Evolutionary conservation across 1,140 invertebrate genomes (phyloP), one percentile per base, ranked within the genome.

Genomic region (Leptinotarsa lineolata): DNA sequence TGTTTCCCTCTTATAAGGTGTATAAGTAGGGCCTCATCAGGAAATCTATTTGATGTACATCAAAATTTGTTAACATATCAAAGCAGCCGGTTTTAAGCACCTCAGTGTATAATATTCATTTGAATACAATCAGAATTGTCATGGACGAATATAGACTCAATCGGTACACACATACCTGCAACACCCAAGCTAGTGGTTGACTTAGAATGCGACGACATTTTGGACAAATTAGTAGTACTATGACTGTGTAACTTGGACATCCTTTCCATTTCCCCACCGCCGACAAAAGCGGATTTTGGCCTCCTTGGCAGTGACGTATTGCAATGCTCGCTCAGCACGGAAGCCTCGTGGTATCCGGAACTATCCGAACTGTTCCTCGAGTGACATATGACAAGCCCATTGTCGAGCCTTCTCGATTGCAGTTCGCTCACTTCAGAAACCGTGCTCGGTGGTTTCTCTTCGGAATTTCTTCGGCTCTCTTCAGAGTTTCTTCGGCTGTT

Each of bases 301-400:
- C 81, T 77, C 48, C 81, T 76, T 0, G 83, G 83, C 18, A 84
- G 63, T 8, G 85, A 84, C 0, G 85, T 85, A 60, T 88, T 87
- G 1, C 85, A 85, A 77, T 88, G 88, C 77, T 91, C 90, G 76
- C 91, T 91, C 65, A 92, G 85, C 11, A 92, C 86, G 4, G 91
- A 92, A 11, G 91, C 88, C 80, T 93, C 92, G 81, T 93, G 92
- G 81, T 92, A 93, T 1, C 91, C 92, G 69, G 90, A 92, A 75
- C 91, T 92, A 81, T 93, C 92, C 76, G 91, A 92, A 82, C 91
- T 92, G 78, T 92, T 92, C 69, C 92, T 86, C 6, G 91, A 92
- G 85, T 92, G 91, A 80, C 87, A 88, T 58, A 89, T 88, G 24
- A 88, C 84, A 18, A 85, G 72, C 22, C 80, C 79, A 54, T 76